Evolutionary conservation across 2,888 invertebrate species (phyloP).

Genomic region (Clivina fossor): DNA sequence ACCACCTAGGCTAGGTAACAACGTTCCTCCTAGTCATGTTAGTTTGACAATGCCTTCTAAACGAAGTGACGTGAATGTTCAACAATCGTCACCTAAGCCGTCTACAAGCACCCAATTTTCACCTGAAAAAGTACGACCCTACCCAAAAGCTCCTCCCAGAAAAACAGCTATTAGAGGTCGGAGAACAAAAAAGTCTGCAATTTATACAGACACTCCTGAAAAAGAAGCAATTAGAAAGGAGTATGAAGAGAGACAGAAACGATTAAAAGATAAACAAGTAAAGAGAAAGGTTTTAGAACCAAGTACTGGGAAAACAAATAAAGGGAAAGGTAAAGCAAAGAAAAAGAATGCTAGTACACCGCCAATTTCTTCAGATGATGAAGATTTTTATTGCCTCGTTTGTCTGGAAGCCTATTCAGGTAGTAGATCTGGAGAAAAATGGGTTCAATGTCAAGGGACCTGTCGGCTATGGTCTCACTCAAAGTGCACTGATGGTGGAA

Average conservation of each 20-base stretch:
- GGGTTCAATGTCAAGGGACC: constrained; percentile 21
- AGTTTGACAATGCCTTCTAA: too few relatives aligned
- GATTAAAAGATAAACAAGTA: constrained; percentile 18
- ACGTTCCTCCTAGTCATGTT: too few relatives aligned
- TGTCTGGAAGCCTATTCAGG: constrained; percentile 35
- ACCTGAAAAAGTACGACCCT: constrained; percentile 28
- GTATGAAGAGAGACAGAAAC: constrained; percentile 36
- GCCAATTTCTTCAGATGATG: constrained; percentile 28
- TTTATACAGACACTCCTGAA: constrained; percentile 37
- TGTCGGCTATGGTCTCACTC: constrained; percentile 30
- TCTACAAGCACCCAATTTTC: too few relatives aligned
- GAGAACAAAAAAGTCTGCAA: constrained; percentile 32
- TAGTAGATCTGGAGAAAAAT: constrained; percentile 31
- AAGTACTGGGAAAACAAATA: constrained; percentile 1
- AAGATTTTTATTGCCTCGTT: constrained; percentile 37
- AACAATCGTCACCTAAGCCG: background rate
- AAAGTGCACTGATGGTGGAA: constrained; percentile 29
- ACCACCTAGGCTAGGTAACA: too few relatives aligned
- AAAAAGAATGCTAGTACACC: constrained; percentile 18
- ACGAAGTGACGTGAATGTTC: background rate
- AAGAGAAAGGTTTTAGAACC: constrained; percentile 12
- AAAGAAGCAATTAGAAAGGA: constrained; percentile 39
- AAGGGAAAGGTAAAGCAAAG: constrained; percentile 23
- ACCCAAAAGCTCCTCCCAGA: constrained; percentile 32
- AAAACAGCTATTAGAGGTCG: constrained; percentile 22